Conservation (phyloP, 2,113 vertebrate species). For the Rhombomys opimus region DNA sequence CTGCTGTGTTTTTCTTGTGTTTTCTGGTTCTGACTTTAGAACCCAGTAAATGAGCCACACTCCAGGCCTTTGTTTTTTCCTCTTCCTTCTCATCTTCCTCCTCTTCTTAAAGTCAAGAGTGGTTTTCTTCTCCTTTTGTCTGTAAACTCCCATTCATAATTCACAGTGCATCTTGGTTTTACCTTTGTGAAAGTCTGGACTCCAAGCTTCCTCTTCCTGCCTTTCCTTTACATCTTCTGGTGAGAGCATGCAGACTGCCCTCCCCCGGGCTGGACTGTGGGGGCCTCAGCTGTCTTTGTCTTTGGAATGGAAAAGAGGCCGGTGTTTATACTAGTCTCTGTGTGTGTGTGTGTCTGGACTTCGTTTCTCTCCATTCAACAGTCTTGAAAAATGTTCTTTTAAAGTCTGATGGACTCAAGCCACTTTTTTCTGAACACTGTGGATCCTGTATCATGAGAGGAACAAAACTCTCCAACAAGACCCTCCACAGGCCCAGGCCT, state of each 20-base stretch:
- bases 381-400: slow-evolving; percentile 33
- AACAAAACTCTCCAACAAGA: background rate
- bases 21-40: background rate
- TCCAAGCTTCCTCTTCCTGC: background rate
- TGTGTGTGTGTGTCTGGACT: background rate
- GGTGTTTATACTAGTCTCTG: background rate
- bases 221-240: background rate
- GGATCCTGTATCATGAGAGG: background rate
- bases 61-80: background rate
- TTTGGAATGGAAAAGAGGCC: background rate
- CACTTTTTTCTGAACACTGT: background rate
- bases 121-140: background rate
- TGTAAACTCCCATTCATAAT: background rate
- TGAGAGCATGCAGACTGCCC: background rate
- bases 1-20: background rate
- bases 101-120: background rate
- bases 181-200: background rate
- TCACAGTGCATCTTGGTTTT: background rate
- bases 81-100: background rate
- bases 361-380: background rate
- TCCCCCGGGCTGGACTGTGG: too few relatives aligned
- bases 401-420: background rate
- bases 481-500: background rate
- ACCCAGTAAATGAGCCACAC: background rate
- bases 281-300: background rate